Evolutionary conservation across 30 jellyfish, hydroid and myxozoan genomes (phyloP), one percentile per base, ranked within the genome.

Genomic region (Sanderia malayensis): DNA sequence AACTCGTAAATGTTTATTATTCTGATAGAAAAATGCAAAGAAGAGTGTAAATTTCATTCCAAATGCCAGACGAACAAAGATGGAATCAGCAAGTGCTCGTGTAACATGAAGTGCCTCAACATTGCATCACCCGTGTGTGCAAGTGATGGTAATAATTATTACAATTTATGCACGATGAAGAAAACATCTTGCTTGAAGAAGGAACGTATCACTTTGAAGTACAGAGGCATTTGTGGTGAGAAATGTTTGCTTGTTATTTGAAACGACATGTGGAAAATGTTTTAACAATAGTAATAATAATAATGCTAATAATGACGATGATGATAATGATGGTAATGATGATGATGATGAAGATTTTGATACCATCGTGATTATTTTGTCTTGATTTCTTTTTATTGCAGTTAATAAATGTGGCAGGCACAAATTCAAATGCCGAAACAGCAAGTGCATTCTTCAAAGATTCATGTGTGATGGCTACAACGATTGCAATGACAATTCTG

Each of bases 381-480:
- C 6, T 37, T 6, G 13, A 37, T 37, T 37, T 1, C 1, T 37
- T 37, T 41, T 81, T 4, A 8, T 24, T 26, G 73, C 59, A 57
- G 81, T 27, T 6, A 64, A 32, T 37, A 73, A 47, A 32, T 84
- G 95, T 30, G 19, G 25, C 20, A 22, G 75, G 0, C 82, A 80
- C 34, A n/a, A 52, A 17, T 84, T 84, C 46, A 68, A 75, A 31
- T 84, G 95, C 71, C 46, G 18, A 1, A 67, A 31, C 53, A 26
- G 37, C 9, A 34, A 47, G 21, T 84, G 95, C 25, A 47, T 84
- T 24, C 89, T 70, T 2, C 55, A 2, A 11, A 17, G 66, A 31
- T 84, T 88, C 86, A 70, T 65, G 37, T 84, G 95, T 70, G 95
- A 84, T 47, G 77, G 89, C 2, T 90, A 74, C 1, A 27, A 2